Conservation (phyloP, 2,113 vertebrate species). For the Ctenodactylus gundi region DNA sequence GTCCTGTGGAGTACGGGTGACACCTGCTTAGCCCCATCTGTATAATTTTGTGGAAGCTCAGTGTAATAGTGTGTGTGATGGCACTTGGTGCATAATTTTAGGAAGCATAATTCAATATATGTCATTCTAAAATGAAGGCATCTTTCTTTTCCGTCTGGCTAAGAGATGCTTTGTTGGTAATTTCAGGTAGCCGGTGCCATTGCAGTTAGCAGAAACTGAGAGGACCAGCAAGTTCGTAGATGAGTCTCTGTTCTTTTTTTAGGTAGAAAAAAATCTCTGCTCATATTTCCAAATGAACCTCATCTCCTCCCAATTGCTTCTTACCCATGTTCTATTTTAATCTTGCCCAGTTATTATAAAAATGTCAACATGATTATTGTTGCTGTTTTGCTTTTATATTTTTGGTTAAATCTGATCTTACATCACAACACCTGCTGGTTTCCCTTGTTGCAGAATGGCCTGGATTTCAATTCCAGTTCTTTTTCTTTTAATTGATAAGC, state of each 20-base stretch:
- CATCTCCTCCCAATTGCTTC: slow-evolving; percentile 49
- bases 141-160: neutral
- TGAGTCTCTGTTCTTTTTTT: slow-evolving; percentile 64
- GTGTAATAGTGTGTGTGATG: accelerated
- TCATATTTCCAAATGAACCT: slow-evolving; percentile 61
- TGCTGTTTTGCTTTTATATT: slow-evolving; percentile 40
- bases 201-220: slow-evolving; percentile 44
- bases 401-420: neutral
- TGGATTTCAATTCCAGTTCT: slow-evolving; percentile 17
- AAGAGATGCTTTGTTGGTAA: neutral
- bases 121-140: neutral
- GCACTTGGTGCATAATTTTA: neutral
- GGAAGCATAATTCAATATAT: neutral
- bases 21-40: neutral
- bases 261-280: slow-evolving; percentile 64
- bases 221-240: neutral
- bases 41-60: neutral
- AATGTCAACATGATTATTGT: slow-evolving; percentile 49
- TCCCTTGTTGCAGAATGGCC: neutral
- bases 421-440: neutral
- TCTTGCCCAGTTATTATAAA: slow-evolving; percentile 53
- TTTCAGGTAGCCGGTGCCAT: slow-evolving; percentile 33
- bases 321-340: slow-evolving; percentile 61
- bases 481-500: neutral
- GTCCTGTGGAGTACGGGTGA: neutral